Evolutionary conservation across 2,888 invertebrate genomes (phyloP).

Genomic region (Melanostoma mellinum): DNA sequence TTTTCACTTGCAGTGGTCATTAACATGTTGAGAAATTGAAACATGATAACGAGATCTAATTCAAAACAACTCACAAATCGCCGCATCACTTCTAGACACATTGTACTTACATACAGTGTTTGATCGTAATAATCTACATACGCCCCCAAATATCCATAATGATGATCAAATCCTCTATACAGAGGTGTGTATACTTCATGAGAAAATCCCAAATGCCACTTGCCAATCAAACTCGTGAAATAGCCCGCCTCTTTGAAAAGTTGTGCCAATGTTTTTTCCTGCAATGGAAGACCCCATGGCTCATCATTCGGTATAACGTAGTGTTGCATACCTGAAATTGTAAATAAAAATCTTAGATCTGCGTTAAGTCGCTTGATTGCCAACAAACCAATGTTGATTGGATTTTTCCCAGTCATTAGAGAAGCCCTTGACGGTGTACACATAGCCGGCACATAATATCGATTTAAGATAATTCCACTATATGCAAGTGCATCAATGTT

Average conservation of each 20-base stretch:
- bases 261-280: conserved; percentile 88
- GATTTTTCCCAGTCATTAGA: conserved; percentile 92
- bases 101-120: conserved; percentile 81
- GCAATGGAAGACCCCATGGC: conserved; percentile 88
- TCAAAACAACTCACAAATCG: too few species aligned
- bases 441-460: conserved; percentile 90
- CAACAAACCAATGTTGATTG: conserved; percentile 87
- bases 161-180: conserved; percentile 89
- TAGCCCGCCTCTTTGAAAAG: conserved; percentile 88
- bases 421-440: conserved; percentile 93
- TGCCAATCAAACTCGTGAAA: conserved; percentile 91
- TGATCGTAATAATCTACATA: conserved; percentile 91
- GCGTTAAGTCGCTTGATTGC: background rate
- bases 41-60: too few species aligned
- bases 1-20: too few species aligned
- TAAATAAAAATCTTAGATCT: background rate
- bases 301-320: conserved; percentile 87
- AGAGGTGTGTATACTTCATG: conserved; percentile 85
- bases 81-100: too few species aligned
- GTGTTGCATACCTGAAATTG: conserved; percentile 87
- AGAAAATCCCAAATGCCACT: conserved; percentile 95
- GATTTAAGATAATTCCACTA: conserved; percentile 92
- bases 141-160: conserved; percentile 93
- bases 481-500: conserved; percentile 94
- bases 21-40: too few species aligned